Evolutionary conservation across 2,797 vertebrate species (phyloP).

Genomic region (Dipus sagitta): DNA sequence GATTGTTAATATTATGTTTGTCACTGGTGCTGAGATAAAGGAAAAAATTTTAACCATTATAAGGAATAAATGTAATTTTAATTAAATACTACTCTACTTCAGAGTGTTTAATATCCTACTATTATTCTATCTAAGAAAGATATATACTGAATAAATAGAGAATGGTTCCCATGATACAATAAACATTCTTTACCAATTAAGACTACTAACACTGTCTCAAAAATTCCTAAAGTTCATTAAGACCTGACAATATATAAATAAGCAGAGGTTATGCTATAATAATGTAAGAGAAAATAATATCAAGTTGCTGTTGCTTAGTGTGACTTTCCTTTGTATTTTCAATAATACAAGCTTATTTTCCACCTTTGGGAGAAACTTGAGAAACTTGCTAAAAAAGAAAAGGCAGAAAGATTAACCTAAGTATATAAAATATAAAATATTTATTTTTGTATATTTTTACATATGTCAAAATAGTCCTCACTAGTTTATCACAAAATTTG

Average conservation of each 20-base stretch:
- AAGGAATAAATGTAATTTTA: neutral
- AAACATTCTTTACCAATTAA: neutral
- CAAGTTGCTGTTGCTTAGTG: neutral
- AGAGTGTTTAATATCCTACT: neutral
- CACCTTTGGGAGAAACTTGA: neutral
- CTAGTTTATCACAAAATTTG: neutral
- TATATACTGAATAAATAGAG: constrained; percentile 11
- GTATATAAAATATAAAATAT: neutral
- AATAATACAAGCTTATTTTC: constrained; percentile 10
- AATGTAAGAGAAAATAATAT: neutral
- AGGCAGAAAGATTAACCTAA: neutral
- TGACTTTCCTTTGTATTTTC: neutral
- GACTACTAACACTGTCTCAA: neutral
- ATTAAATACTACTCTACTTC: neutral
- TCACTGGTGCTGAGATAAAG: neutral
- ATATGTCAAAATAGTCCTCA: neutral
- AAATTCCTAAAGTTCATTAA: neutral
- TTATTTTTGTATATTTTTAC: neutral
- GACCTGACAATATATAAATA: neutral
- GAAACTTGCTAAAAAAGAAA: constrained; percentile 1
- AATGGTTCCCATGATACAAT: neutral
- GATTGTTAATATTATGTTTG: constrained; percentile 1
- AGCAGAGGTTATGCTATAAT: neutral
- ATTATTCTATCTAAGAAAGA: neutral
- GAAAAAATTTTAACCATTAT: neutral